Base-by-base conservation (phyloP, 2,797 vertebrate genomes). In the Diplodus puntazzo region DNA sequence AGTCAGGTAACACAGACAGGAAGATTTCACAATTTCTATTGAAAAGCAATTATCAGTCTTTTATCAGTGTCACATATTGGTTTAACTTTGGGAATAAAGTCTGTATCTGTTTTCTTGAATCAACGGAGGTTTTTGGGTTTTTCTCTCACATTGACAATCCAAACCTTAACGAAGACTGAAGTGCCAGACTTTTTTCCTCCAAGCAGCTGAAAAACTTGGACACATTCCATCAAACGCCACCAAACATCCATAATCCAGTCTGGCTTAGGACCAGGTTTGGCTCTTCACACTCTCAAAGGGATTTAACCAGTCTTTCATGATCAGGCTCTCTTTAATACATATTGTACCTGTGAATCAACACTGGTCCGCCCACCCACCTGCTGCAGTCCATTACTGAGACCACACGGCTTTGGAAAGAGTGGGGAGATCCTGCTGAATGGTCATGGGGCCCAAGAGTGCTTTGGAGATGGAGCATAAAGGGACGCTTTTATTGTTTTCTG, bases 401-500 rank as follows among this genome's bases (percentile, higher is more conserved):
- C 52, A 16, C 52, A 34, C 69, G 46, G 46, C 73, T n/a, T 20
- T 2, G 66, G 52, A 52, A 50, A n/a, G 62, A 80, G 52, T 60
- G 52, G 49, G 55, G 69, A 46, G 54, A 54, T 4, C 23, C 66
- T 53, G 57, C 57, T 71, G 1, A 62, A 69, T 60, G 73, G 64
- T 34, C 58, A 17, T n/a, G 7, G 25, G 21, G 49, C 57, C 80
- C 49, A 5, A 13, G 65, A 53, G 77, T 8, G 68, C 69, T 73
- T 55, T 58, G 25, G 58, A 84, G 64, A 82, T n/a, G 1, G 20
- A 63, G 71, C 59, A 87, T 67, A 77, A 80, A 83, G 46, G 77
- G 69, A 75, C 20, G 10, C 61, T 86, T 90, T 88, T 80, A 88
- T 85, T 89, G 79, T 86, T 89, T 87, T 55, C 83, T 85, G 78